Percentiles rank a stretch among this genome's conserved stretches.
Evolutionary conservation across 1,140 invertebrate genomes (phyloP).

Genomic region (Heterodera carotae): DNA sequence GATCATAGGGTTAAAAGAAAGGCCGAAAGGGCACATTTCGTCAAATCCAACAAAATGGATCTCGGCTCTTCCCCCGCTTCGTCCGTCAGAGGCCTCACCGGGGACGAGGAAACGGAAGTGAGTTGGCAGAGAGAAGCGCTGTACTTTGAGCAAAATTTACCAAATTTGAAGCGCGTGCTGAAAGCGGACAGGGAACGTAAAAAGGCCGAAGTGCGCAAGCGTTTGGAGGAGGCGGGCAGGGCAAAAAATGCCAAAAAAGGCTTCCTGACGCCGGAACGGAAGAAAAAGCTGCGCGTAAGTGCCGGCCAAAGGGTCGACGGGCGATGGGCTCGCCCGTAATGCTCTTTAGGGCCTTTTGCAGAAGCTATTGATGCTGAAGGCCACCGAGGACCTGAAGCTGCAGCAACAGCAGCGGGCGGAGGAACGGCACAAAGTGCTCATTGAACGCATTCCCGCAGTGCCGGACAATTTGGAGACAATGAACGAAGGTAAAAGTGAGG

Average conservation of each 20-base stretch:
- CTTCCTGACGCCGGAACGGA: constrained; percentile 56
- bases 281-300: constrained; percentile 69
- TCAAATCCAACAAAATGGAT: not conserved
- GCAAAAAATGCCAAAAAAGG: constrained; percentile 60
- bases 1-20: too few relatives aligned
- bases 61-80: not conserved
- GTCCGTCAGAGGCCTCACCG: not conserved
- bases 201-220: constrained; percentile 59
- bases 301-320: constrained; percentile 4
- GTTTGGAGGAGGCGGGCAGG: constrained; percentile 56
- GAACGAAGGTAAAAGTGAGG: not conserved
- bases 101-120: not conserved
- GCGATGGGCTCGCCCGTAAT: not conserved
- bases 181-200: constrained; percentile 54
- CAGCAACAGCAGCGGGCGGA: constrained; percentile 96
- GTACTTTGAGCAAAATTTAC: too few relatives aligned
- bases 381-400: constrained; percentile 97
- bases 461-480: constrained; percentile 45
- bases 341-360: constrained; percentile 57
- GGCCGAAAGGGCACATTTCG: not conserved
- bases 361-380: constrained; percentile 96
- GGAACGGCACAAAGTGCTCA: constrained; percentile 93
- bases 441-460: constrained; percentile 74
- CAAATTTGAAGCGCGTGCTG: constrained; percentile 18
- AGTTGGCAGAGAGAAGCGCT: not conserved